Conservation (phyloP, 2,113 vertebrate species). For the Miniopterus natalensis region DNA sequence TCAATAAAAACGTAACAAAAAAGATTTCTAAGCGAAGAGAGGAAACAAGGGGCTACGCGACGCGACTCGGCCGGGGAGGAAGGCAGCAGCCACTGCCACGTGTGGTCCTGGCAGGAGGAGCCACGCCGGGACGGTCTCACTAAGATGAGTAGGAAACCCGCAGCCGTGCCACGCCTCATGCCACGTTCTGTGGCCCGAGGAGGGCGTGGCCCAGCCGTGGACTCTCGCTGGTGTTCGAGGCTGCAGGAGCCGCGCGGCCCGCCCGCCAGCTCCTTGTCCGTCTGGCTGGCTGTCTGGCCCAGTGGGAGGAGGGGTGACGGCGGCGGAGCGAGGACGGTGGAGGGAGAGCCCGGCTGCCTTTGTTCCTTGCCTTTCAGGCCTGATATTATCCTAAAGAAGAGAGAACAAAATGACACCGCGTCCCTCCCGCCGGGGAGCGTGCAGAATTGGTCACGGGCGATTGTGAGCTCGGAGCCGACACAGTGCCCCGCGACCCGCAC, state of each 20-base stretch:
- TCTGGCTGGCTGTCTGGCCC: slow-evolving; percentile 42
- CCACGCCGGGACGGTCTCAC: not conserved
- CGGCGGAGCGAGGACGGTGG: slow-evolving; percentile 6
- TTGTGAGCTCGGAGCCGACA: slow-evolving; percentile 73
- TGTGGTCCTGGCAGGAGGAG: slow-evolving; percentile 10
- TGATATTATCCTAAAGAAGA: slow-evolving; percentile 78
- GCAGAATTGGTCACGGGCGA: slow-evolving; percentile 76
- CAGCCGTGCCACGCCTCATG: fast-evolving
- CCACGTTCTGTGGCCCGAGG: not conserved
- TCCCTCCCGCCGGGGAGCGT: slow-evolving; percentile 74
- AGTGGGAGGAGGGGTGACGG: slow-evolving; percentile 56
- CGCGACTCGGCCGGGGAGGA: not conserved
- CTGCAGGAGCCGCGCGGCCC: not conserved
- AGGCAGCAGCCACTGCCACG: too few relatives aligned
- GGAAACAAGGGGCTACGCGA: not conserved
- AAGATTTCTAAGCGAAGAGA: not conserved
- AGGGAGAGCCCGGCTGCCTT: slow-evolving; percentile 72
- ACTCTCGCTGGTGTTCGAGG: not conserved
- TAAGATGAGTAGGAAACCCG: not conserved
- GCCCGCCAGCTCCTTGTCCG: slow-evolving; percentile 53
- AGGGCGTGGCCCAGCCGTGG: not conserved
- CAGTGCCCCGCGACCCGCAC: slow-evolving; percentile 67
- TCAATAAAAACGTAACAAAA: too few relatives aligned
- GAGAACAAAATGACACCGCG: slow-evolving; percentile 74
- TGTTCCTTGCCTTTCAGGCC: slow-evolving; percentile 74